phyloP scores from a whole-genome alignment of 1,140 invertebrate species.

The Anthonomus grandis region DNA sequence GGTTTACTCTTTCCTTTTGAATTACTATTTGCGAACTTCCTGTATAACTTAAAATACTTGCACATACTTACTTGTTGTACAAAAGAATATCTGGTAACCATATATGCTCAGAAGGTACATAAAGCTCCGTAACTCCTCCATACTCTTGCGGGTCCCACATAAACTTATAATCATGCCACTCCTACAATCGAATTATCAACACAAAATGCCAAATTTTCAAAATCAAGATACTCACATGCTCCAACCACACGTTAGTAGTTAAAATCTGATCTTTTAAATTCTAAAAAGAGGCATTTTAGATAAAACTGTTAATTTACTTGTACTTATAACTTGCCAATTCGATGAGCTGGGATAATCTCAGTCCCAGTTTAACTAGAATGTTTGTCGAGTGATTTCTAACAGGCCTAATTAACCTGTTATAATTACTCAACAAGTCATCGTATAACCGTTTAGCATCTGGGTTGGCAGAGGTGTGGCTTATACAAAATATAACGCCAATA shows the following conservation, averaged over 20 bases:
- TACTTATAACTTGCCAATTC: slow-evolving; percentile 73
- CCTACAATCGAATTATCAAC: slow-evolving; percentile 52
- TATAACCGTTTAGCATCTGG: slow-evolving; percentile 90
- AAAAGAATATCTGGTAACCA: slow-evolving; percentile 95
- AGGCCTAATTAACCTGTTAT: slow-evolving; percentile 92
- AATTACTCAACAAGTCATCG: slow-evolving; percentile 93
- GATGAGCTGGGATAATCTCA: slow-evolving; percentile 91
- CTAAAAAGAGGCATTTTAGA: slow-evolving; percentile 58
- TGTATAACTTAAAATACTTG: not conserved
- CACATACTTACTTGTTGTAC: slow-evolving; percentile 83
- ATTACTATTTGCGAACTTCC: not conserved
- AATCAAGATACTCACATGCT: slow-evolving; percentile 70
- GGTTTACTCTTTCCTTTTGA: no score
- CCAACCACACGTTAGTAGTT: slow-evolving; percentile 94
- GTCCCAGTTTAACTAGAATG: slow-evolving; percentile 87
- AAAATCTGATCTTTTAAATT: slow-evolving; percentile 95
- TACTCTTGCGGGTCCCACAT: slow-evolving; percentile 94
- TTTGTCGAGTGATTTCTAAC: slow-evolving; percentile 91
- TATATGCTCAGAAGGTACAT: slow-evolving; percentile 89
- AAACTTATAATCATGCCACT: slow-evolving; percentile 97
- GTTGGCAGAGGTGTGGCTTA: slow-evolving; percentile 57
- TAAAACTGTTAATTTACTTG: slow-evolving; percentile 1
- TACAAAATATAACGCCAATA: no score
- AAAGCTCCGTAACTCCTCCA: slow-evolving; percentile 88
- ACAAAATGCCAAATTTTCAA: not conserved